phyloP scores from a whole-genome alignment of 2,113 vertebrate species.

The Anthoscopus minutus region DNA sequence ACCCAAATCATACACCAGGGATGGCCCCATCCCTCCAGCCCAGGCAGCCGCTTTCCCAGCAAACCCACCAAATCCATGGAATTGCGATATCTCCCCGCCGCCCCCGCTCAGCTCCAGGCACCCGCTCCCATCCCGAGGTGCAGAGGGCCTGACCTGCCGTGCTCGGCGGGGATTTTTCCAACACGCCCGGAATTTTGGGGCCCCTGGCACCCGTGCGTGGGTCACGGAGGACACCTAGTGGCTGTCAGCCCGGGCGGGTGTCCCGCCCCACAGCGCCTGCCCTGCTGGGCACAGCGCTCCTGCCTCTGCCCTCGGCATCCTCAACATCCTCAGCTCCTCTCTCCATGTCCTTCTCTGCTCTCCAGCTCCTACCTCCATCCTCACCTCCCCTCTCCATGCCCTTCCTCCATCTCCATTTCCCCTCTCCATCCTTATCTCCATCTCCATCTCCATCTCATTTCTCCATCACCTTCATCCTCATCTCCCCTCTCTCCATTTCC shows the following conservation, averaged over 20 bases:
- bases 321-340: background rate
- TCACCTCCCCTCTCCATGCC: background rate
- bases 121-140: accelerated
- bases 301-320: background rate
- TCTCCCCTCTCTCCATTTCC: background rate
- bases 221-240: slow-evolving; percentile 48
- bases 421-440: background rate
- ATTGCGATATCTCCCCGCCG: background rate
- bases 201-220: background rate
- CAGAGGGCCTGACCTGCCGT: accelerated
- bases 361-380: background rate
- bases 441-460: background rate
- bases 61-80: accelerated
- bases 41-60: background rate
- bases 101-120: background rate
- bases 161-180: background rate
- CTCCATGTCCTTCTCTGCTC: too few relatives aligned
- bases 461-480: background rate
- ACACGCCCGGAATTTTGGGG: background rate
- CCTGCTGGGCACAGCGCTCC: background rate
- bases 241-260: background rate
- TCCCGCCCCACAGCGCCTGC: background rate
- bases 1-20: accelerated
- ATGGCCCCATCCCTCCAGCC: background rate
- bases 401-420: background rate